Conservation (phyloP, 2,888 invertebrate species). For the Cordylochernes scorpioides region DNA sequence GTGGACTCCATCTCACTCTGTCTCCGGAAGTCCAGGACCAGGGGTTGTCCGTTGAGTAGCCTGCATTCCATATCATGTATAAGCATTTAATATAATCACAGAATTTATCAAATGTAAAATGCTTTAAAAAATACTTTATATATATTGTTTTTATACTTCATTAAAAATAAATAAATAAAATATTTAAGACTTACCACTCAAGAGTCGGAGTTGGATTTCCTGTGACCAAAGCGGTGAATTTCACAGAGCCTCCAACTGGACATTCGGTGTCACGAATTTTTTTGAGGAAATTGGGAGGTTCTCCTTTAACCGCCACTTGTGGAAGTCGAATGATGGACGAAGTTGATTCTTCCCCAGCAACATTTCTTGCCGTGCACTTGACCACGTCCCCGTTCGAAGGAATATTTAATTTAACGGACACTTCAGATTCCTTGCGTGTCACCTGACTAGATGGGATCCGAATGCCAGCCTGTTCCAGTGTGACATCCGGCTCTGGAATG, state of each 20-base stretch:
- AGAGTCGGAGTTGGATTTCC: constrained; percentile 65
- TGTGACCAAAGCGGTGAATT: constrained; percentile 66
- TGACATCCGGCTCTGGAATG: constrained; percentile 53
- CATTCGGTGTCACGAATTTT: constrained; percentile 65
- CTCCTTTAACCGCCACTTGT: constrained; percentile 38
- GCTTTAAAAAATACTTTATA: no score
- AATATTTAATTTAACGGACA: constrained; percentile 4
- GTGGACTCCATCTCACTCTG: constrained; percentile 47
- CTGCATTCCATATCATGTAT: no score
- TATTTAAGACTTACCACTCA: constrained; percentile 46
- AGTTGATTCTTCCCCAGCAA: constrained; percentile 42
- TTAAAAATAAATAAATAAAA: no score
- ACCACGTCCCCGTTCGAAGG: no score
- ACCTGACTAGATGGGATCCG: constrained; percentile 33
- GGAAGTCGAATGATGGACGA: no score
- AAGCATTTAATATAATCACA: no score
- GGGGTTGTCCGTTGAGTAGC: constrained; percentile 33
- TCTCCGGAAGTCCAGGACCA: constrained; percentile 46
- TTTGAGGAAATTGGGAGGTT: constrained; percentile 64
- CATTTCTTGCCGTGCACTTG: constrained; percentile 47
- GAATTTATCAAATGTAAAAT: constrained; percentile 2
- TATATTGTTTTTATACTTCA: no score
- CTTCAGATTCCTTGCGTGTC: constrained; percentile 21
- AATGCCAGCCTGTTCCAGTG: constrained; percentile 58
- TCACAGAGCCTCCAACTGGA: constrained; percentile 59